Percentiles rank a stretch among this genome's conserved stretches.
These are phyloP conservation scores for Pangasius mekongensis DNA, from an alignment of 2,797 vertebrate genomes.

Conservation along the genomic window DNA sequence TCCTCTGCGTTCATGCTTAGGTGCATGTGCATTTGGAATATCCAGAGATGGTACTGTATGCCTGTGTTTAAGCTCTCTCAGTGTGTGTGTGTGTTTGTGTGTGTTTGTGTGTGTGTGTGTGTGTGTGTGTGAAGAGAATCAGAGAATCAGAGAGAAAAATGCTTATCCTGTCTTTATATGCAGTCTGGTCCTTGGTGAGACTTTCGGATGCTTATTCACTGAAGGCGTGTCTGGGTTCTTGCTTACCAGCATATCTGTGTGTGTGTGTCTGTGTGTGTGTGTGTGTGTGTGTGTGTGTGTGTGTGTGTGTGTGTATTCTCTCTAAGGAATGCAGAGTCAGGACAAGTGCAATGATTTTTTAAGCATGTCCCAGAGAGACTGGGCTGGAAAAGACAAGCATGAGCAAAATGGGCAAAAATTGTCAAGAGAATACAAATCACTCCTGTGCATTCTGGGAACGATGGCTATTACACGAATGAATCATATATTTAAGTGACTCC, in stretches of 20 bases:
- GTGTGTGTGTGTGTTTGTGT: not conserved
- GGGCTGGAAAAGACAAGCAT: not conserved
- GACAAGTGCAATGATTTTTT: constrained; percentile 1
- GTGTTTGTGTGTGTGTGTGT: not conserved
- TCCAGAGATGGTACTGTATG: too few species aligned
- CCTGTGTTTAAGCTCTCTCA: not conserved
- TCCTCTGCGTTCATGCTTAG: too few species aligned
- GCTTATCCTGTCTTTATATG: not conserved
- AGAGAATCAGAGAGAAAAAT: not conserved
- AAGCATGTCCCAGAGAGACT: not conserved
- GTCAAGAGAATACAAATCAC: constrained; percentile 9
- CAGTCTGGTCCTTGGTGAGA: not conserved
- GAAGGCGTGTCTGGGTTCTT: not conserved
- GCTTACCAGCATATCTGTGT: not conserved
- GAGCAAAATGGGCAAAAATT: constrained; percentile 1
- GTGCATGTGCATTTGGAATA: too few species aligned
- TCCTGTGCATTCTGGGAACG: not conserved
- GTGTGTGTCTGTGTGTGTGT: constrained; percentile 6
- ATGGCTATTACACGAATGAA: not conserved
- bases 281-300: not conserved
- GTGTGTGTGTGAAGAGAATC: not conserved
- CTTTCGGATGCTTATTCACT: not conserved
- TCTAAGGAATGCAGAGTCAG: not conserved
- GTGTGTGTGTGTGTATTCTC: not conserved
- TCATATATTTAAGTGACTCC: not conserved